Evolutionary conservation across 2,888 invertebrate species (phyloP), one percentile per base, ranked within the genome.

Genomic region (Nomada fucata): DNA sequence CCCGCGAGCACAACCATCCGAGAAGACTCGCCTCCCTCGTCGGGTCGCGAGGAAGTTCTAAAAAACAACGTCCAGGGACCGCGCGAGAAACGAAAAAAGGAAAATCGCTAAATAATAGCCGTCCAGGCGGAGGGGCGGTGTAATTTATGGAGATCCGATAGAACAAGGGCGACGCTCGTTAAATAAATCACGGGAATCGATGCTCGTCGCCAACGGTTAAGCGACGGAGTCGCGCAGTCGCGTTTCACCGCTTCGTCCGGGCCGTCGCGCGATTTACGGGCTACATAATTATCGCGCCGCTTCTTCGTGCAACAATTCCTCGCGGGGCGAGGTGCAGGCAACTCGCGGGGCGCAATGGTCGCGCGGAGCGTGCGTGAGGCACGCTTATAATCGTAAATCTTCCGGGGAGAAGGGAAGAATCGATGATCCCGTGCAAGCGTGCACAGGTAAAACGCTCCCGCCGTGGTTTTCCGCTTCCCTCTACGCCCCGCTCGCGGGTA

Each of bases 371-470:
- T 69, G 79, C 69, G 79, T 79, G 77, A 85, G 78, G 70, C 82
- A 64, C 72, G 64, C 29, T 78, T 82, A 78, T 86, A 82, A 86
- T 81, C 82, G 79, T 84, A 86, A 86, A 86, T 86, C 86, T 77
- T 81, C 80, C 60, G 36, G 15, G 13, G 26, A 0, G n/a, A 26
- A 23, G 60, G 72, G 63, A 69, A 61, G 73, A 79, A 86, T 86
- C 84, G 83, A 86, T 80, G 78, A 71, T 70, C n/a, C 3, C 9
- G 15, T 23, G 23, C 60, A 57, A 76, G 47, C 72, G 69, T 76
- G n/a, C 13, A 67, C 73, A 59, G 59, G 26, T 26, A 15, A 11
- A 47, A n/a, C 18, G 60, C 42, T 64, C 59, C 67, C 76, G 73
- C 63, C 52, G 55, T 36, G 10, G 52, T 55, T 71, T 64, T 44